Evolutionary conservation across 2,797 vertebrate species (phyloP).

Genomic region (Cynopterus sphinx): DNA sequence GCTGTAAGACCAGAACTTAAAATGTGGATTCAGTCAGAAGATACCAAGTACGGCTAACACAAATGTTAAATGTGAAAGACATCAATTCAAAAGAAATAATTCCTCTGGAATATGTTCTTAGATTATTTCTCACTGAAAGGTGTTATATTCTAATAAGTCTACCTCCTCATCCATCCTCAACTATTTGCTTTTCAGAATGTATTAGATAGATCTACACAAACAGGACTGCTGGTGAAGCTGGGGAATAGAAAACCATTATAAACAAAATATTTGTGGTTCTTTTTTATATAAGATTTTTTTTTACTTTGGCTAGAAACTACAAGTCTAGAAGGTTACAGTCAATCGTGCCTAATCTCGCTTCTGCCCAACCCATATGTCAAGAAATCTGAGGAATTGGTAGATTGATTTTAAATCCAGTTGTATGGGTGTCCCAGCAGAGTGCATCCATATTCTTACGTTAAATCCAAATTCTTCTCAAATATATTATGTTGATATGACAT

Average conservation of each 20-base stretch:
- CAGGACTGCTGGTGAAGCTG: not conserved
- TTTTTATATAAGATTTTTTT: not conserved
- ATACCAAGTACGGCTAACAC: not conserved
- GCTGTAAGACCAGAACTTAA: not conserved
- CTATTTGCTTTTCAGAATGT: not conserved
- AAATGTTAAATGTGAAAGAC: slow-evolving; percentile 31
- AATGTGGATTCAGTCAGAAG: not conserved
- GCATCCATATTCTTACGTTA: no score
- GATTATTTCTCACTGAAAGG: not conserved
- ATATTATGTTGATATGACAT: no score
- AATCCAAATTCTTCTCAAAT: no score
- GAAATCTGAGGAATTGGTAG: no score
- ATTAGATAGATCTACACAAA: not conserved
- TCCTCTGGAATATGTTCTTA: not conserved
- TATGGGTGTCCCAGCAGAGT: no score
- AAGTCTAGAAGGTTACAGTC: not conserved
- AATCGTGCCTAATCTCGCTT: not conserved
- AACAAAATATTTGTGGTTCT: not conserved
- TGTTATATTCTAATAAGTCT: not conserved
- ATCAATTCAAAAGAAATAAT: slow-evolving; percentile 6
- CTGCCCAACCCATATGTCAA: no score
- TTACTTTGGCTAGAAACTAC: not conserved
- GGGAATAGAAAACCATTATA: not conserved
- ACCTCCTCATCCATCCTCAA: not conserved
- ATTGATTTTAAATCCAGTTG: no score